Evolutionary conservation across 1,140 invertebrate genomes (phyloP).

Genomic region (Antheraea mylitta): DNA sequence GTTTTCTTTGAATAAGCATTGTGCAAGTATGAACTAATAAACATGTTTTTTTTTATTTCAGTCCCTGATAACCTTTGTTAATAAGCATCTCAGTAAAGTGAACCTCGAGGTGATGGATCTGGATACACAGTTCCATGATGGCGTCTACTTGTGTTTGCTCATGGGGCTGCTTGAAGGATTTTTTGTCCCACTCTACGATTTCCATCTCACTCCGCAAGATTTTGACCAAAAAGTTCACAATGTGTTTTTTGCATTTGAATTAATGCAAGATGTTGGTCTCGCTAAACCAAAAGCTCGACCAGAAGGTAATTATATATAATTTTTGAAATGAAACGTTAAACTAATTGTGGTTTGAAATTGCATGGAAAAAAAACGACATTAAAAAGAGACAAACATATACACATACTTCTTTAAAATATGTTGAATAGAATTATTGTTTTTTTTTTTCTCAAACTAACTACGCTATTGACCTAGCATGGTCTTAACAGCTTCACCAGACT

Average conservation of each 20-base stretch:
- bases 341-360: no score
- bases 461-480: no score
- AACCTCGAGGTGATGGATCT: constrained; percentile 97
- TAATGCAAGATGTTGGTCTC: constrained; percentile 99
- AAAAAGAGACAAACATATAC: no score
- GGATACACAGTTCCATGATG: constrained; percentile 98
- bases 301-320: constrained; percentile 84
- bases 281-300: constrained; percentile 96
- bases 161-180: constrained; percentile 98
- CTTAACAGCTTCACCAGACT: no score
- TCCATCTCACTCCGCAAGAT: constrained; percentile 94
- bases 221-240: constrained; percentile 97
- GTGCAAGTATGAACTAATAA: background rate
- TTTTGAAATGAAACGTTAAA: no score
- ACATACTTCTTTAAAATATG: no score
- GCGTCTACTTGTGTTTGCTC: constrained; percentile 95
- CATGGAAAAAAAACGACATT: no score
- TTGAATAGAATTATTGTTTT: no score
- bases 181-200: constrained; percentile 98
- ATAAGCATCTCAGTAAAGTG: constrained; percentile 98
- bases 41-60: constrained; percentile 68
- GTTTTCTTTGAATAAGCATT: no score
- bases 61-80: constrained; percentile 98
- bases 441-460: no score
- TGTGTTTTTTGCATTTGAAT: constrained; percentile 96